Conservation (phyloP, 2,113 vertebrate species). For the Datnioides undecimradiatus region DNA sequence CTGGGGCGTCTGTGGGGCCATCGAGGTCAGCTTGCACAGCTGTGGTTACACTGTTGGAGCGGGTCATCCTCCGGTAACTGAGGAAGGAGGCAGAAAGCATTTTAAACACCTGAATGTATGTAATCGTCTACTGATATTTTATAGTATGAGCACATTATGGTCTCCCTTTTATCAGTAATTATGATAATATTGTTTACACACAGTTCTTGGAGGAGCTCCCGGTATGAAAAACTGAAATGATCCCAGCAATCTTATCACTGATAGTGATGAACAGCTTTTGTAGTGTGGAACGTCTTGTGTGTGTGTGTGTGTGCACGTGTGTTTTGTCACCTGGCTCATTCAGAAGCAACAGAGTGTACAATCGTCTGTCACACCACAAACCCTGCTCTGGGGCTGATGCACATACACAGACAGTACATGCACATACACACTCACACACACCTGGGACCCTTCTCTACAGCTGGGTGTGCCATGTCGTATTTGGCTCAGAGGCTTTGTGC, state of each 20-base stretch:
- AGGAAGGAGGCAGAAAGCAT: neutral
- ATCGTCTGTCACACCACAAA: conserved; percentile 50
- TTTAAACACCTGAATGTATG: neutral
- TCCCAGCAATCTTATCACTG: conserved; percentile 44
- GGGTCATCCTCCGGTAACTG: conserved; percentile 78
- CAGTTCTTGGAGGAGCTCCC: conserved; percentile 5
- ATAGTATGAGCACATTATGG: neutral
- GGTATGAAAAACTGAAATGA: conserved; percentile 25
- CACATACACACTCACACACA: conserved; percentile 58
- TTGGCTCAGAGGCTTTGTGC: conserved; percentile 56
- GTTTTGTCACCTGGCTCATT: conserved; percentile 77
- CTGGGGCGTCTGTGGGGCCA: conserved; percentile 33
- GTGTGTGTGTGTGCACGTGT: conserved; percentile 28
- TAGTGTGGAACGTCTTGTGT: conserved; percentile 29
- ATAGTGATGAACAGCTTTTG: conserved; percentile 58
- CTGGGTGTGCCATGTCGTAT: conserved; percentile 56
- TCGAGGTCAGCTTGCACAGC: conserved; percentile 91
- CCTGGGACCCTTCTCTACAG: conserved; percentile 56
- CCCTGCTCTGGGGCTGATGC: conserved; percentile 21
- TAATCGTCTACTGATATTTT: neutral
- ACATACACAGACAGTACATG: conserved; percentile 18
- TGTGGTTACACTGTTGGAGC: conserved; percentile 90
- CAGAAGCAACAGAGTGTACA: conserved; percentile 70
- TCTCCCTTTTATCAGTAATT: conserved; percentile 11
- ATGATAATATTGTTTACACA: conserved; percentile 31